Evolutionary conservation across 2,888 invertebrate species (phyloP), one percentile per base, ranked within the genome.

Genomic region (Phyto melanocephala): DNA sequence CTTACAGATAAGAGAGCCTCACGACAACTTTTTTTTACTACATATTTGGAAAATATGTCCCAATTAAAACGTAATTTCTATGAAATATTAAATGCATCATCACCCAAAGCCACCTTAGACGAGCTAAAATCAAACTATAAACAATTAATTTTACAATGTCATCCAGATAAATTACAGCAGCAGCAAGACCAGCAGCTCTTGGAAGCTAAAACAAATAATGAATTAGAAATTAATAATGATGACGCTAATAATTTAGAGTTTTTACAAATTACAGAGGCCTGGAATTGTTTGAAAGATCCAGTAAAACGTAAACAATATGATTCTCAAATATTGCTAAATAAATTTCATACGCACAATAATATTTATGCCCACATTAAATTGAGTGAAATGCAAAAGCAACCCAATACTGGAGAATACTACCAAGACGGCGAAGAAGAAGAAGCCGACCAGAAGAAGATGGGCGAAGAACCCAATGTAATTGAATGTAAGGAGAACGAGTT

Each of bases 241-340:
- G 65, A 63, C 70, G 54, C 63, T 22, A 76, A 77, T 47, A 72
- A 74, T 37, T 15, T 15, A 67, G 63, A 90, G 83, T 94, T 94
- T 89, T 89, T 92, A 76, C 88, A 89, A 62, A 92, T 96, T 82
- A 94, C 94, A 87, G 92, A 93, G 87, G 96, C 96, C n/a, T 96
- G 95, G 95, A 93, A 94, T 85, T 92, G 93, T 71, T 90, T 96
- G 50, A 92, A 93, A 86, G 93, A 95, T 88, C 92, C 93, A 40
- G 88, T 92, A 52, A 91, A 90, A 60, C 92, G 95, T 71, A 94
- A 92, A 88, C 92, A 93, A 85, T 96, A 96, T 87, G 95, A 96
- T 88, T 93, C 94, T 4, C 90, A 92, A 86, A 91, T 94, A 72
- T 90, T 92, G 70, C 93, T 94, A 88, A 91, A 92, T 33, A 93